These are phyloP conservation scores for Luidia sarsii DNA, from an alignment of 53 echinoderm and acorn worm genomes.

Conservation along the genomic window DNA sequence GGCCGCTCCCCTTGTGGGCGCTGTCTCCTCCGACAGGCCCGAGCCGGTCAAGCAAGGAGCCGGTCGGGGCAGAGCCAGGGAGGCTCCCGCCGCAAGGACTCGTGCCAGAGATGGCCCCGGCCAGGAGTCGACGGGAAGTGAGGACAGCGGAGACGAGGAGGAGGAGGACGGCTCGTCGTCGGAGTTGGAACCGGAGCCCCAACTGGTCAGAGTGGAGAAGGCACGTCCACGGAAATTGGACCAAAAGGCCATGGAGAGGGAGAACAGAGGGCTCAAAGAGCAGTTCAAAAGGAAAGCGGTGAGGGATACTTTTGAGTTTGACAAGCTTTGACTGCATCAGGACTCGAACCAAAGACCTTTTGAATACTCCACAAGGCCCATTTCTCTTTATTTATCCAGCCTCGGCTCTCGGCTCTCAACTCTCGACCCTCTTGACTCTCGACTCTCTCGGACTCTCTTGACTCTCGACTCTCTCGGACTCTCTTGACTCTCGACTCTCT, in stretches of 20 bases:
- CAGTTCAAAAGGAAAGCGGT: slow-evolving; percentile 67
- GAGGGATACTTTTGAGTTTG: no score
- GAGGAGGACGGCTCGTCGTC: slow-evolving; percentile 34
- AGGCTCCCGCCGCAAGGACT: neutral
- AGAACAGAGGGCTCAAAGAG: slow-evolving; percentile 72
- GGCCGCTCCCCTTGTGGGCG: neutral
- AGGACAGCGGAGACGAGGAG: neutral
- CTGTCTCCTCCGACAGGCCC: neutral
- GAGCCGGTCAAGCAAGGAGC: slow-evolving; percentile 12
- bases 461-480: no score
- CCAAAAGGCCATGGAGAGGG: slow-evolving; percentile 59
- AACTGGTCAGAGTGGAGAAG: slow-evolving; percentile 30
- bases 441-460: no score
- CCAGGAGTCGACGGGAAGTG: neutral
- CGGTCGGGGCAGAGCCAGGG: slow-evolving; percentile 27
- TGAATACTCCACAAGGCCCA: no score
- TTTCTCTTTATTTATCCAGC: no score
- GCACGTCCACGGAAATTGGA: slow-evolving; percentile 52
- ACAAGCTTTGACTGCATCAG: no score
- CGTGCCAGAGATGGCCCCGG: no score
- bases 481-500: no score
- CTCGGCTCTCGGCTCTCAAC: no score
- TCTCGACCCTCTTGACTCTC: no score
- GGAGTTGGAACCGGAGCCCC: slow-evolving; percentile 13
- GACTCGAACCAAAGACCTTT: no score